phyloP scores from a whole-genome alignment of 2,888 invertebrate species.

The Odontothrips loti region DNA sequence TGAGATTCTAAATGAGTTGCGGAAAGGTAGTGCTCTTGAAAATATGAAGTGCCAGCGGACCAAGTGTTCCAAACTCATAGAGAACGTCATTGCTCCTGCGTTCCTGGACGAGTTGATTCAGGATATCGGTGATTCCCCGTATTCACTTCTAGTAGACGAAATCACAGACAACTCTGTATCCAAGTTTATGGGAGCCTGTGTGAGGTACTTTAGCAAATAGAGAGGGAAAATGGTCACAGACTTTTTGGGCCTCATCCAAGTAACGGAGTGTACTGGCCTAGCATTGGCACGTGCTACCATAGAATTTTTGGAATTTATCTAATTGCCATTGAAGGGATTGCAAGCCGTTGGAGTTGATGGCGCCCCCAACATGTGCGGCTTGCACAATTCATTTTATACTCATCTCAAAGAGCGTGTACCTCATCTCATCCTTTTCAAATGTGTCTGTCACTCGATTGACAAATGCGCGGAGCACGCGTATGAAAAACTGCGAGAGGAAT shows the following conservation, averaged over 20 bases:
- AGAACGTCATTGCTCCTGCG: slow-evolving; percentile 37
- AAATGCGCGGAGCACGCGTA: background rate
- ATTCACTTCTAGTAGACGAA: too few species aligned
- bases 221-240: too few species aligned
- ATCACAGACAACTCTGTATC: too few species aligned
- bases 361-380: background rate
- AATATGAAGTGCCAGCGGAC: slow-evolving; percentile 37
- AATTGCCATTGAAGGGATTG: background rate
- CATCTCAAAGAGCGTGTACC: background rate
- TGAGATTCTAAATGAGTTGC: slow-evolving; percentile 35
- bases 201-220: too few species aligned
- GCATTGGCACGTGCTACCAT: background rate
- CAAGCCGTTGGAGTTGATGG: background rate
- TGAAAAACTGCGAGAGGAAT: background rate
- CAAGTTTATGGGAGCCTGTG: too few species aligned
- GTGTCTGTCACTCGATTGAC: background rate
- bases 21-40: slow-evolving; percentile 34
- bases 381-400: background rate
- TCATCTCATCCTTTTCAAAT: background rate
- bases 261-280: background rate
- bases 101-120: too few species aligned
- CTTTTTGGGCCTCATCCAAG: background rate
- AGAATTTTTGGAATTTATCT: background rate
- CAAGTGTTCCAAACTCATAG: slow-evolving; percentile 38
- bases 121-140: too few species aligned